These are phyloP conservation scores for Arnoldichthys spilopterus DNA, from an alignment of 2,797 vertebrate species.

Conservation along the genomic window DNA sequence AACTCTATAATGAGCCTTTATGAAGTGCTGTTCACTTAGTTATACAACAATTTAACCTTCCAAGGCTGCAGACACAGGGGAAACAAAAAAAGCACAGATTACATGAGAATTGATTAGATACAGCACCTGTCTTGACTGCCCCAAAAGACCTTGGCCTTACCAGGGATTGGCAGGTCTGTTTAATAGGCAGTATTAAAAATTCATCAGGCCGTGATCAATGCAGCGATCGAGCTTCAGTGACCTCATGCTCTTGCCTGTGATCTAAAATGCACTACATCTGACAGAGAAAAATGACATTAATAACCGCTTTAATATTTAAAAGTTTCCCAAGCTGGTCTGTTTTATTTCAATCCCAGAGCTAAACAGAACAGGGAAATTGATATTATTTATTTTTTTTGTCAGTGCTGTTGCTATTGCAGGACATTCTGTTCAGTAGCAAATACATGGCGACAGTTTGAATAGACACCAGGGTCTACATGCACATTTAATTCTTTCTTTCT, in stretches of 20 bases:
- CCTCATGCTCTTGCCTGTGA: constrained; percentile 53
- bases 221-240: constrained; percentile 49
- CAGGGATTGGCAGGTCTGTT: constrained; percentile 52
- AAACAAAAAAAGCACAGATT: constrained; percentile 49
- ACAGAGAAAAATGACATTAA: constrained; percentile 59
- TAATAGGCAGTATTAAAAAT: constrained; percentile 61
- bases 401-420: neutral
- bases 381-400: constrained; percentile 1
- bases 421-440: neutral
- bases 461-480: neutral
- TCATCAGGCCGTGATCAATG: constrained; percentile 61
- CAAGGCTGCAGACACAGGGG: constrained; percentile 41
- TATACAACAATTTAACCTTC: constrained; percentile 44
- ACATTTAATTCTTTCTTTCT: neutral
- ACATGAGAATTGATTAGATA: constrained; percentile 48
- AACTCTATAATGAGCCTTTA: constrained; percentile 11
- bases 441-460: neutral
- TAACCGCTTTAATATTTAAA: constrained; percentile 63
- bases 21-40: constrained; percentile 26
- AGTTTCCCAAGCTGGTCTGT: constrained; percentile 39
- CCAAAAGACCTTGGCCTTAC: constrained; percentile 56
- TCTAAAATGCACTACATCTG: constrained; percentile 35
- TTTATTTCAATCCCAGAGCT: constrained; percentile 24
- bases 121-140: constrained; percentile 48
- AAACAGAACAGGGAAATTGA: neutral